Conservation (phyloP, 2,113 vertebrate species). For the Ammodytes marinus region DNA sequence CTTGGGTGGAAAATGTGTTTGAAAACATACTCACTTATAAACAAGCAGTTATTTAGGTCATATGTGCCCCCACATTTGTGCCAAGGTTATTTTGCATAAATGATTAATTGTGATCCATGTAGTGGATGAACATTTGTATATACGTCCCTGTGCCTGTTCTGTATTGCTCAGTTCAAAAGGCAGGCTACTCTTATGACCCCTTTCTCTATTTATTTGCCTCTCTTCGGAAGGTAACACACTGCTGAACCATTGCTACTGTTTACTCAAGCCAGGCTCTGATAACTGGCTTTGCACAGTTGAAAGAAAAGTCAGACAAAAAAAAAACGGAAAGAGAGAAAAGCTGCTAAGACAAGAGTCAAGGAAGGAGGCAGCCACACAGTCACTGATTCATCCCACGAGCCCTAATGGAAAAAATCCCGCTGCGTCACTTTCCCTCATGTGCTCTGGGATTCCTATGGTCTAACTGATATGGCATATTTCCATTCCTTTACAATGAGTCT, state of each 20-base stretch:
- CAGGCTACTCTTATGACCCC: not conserved
- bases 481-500: slow-evolving; percentile 48
- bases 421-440: slow-evolving; percentile 5
- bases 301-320: slow-evolving; percentile 31
- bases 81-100: not conserved
- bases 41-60: not conserved
- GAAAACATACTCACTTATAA: not conserved
- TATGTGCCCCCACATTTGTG: not conserved
- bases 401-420: slow-evolving; percentile 1
- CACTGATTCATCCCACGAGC: slow-evolving; percentile 28
- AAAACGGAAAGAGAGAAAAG: not conserved
- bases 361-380: slow-evolving; percentile 1
- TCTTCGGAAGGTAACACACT: slow-evolving; percentile 24
- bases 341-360: not conserved
- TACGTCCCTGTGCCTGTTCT: not conserved
- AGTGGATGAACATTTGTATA: too few species aligned
- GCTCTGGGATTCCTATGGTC: slow-evolving; percentile 30
- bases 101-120: not conserved
- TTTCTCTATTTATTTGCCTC: slow-evolving; percentile 28
- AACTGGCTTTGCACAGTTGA: slow-evolving; percentile 53
- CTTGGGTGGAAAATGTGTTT: slow-evolving; percentile 12
- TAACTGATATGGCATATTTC: slow-evolving; percentile 27
- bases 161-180: not conserved
- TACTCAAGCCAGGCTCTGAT: slow-evolving; percentile 59
- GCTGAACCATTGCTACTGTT: slow-evolving; percentile 62